A percentile compares a stretch with the other conserved stretches of the same genome.
Evolutionary conservation across 2,113 vertebrate species (phyloP).

Genomic region (Microtus montanus): DNA sequence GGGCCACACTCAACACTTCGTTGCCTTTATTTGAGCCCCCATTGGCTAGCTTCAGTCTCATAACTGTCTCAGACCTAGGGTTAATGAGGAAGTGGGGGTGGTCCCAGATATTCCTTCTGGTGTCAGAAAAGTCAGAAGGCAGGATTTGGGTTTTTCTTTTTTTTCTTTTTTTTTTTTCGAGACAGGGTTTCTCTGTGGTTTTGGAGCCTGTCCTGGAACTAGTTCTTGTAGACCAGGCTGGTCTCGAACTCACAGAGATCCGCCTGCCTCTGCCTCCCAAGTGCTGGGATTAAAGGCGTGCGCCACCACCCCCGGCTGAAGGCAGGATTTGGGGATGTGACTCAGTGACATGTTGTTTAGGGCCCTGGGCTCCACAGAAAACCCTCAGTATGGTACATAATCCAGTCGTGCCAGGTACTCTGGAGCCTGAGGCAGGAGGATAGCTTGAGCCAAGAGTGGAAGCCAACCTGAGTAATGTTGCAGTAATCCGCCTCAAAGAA

Average conservation of each 20-base stretch:
- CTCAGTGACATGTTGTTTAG: neutral
- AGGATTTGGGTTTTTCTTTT: no score
- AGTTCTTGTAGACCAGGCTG: no score
- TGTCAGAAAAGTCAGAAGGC: slow-evolving; percentile 15
- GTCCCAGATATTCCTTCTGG: neutral
- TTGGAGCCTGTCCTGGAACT: no score
- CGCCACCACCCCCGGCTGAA: neutral
- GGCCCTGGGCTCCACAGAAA: neutral
- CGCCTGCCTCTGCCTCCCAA: no score
- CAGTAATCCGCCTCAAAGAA: neutral
- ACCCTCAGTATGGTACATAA: neutral
- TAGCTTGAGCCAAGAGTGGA: neutral
- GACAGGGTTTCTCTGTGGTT: no score
- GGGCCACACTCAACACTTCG: neutral
- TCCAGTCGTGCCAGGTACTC: neutral
- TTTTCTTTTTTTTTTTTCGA: no score
- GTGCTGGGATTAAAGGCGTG: no score
- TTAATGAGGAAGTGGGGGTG: neutral
- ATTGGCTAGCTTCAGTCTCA: neutral
- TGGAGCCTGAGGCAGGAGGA: neutral
- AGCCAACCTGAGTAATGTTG: neutral
- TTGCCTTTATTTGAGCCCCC: neutral
- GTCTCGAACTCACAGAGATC: no score
- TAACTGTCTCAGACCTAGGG: neutral
- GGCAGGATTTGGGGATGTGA: neutral